Evolutionary conservation across 2,888 invertebrate species (phyloP), one percentile per base, ranked within the genome.

Genomic region (Clitarchus hookeri): DNA sequence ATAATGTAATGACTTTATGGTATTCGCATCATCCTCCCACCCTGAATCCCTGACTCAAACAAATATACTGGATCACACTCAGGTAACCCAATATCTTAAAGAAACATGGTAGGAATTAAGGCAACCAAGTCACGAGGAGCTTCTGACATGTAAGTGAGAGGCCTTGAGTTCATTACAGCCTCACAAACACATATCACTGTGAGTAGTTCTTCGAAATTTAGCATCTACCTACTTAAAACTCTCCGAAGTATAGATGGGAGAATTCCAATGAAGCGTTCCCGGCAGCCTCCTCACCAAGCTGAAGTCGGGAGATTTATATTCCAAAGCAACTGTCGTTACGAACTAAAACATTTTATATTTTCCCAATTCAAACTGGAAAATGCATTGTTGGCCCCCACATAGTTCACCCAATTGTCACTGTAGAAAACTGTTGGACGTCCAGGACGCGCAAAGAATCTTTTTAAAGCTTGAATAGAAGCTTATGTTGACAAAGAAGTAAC

Each of bases 281-380:
- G 92, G 88, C 90, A 91, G 79, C 92, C 92, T 84, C 91, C 91
- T 91, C 91, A 91, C 92, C 92, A 92, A 1, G 91, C 88, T 6
- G 91, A 90, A 0, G 89, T 88, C 8, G 91, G 91, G 8, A 91
- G 90, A 85, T 90, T 92, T 87, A 91, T 92, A 6, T 77, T 85
- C 85, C 79, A 85, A 6, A 16, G 16, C 11, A 53, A 23, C n/a
- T 26, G 44, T 53, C 0, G 25, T 25, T 3, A 23, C 2, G 84
- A 44, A n/a, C n/a, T 48, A 3, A n/a, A n/a, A 48, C 13, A 25
- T 11, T 44, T 0, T 23, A 84, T 84, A 48, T 16, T 84, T 26
- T 3, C n/a, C 48, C 84, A 84, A n/a, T 84, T 48, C 12, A 84
- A 25, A 0, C 6, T 25, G 6, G 23, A n/a, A n/a, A 84, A 84